phyloP scores from a whole-genome alignment of 2,113 vertebrate species.

The Xyliphius kryptos region DNA sequence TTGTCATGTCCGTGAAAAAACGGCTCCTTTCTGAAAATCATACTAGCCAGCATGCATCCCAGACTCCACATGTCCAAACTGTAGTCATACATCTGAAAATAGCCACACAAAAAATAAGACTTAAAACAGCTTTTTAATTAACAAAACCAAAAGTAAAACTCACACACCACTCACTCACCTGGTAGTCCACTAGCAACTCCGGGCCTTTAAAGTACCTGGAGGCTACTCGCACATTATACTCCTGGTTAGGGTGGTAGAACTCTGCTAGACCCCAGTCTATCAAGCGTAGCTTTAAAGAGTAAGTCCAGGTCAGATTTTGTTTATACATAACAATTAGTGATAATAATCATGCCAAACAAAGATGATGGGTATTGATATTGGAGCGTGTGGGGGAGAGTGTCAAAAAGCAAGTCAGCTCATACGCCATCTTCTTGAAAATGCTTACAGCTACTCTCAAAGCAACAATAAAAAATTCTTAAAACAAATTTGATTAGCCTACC shows the following conservation, averaged over 20 bases:
- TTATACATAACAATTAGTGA: too few species aligned
- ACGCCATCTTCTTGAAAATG: too few species aligned
- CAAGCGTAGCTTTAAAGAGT: slow-evolving; percentile 66
- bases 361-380: too few species aligned
- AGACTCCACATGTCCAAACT: slow-evolving; percentile 83
- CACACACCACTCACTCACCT: slow-evolving; percentile 54
- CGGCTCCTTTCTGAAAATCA: slow-evolving; percentile 82
- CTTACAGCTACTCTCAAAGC: too few species aligned
- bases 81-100: slow-evolving; percentile 78
- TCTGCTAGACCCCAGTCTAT: slow-evolving; percentile 84
- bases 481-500: slow-evolving; percentile 48
- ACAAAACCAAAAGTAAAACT: too few species aligned
- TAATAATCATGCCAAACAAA: too few species aligned
- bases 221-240: slow-evolving; percentile 80
- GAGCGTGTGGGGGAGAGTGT: too few species aligned
- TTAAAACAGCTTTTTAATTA: neutral
- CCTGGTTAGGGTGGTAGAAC: slow-evolving; percentile 80
- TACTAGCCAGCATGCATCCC: slow-evolving; percentile 80
- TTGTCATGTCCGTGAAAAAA: slow-evolving; percentile 84
- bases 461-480: too few species aligned
- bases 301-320: neutral
- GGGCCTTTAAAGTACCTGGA: slow-evolving; percentile 82
- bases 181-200: slow-evolving; percentile 78
- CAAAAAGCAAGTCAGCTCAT: too few species aligned
- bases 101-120: neutral